A percentile compares a stretch with the other conserved stretches of the same genome.
phyloP scores from a whole-genome alignment of 2,888 invertebrate species.

The Pachydiplax longipennis region DNA sequence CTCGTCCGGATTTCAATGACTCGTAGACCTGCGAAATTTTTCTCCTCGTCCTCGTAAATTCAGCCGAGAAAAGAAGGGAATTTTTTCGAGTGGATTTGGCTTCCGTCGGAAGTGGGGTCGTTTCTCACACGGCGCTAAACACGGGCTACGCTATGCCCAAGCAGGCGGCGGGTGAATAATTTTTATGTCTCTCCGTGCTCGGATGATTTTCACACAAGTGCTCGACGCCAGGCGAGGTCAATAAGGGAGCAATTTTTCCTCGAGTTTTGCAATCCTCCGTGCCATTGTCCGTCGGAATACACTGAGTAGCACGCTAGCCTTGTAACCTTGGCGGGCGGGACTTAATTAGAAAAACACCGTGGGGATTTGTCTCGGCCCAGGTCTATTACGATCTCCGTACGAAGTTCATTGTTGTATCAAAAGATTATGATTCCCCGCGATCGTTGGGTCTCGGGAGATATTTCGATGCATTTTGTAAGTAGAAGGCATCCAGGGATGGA shows the following conservation, averaged over 20 bases:
- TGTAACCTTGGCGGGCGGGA: too few species aligned
- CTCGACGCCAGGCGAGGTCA: background rate
- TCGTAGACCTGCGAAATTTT: background rate
- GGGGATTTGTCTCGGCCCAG: too few species aligned
- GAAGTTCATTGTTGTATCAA: too few species aligned
- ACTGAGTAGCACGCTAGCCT: background rate
- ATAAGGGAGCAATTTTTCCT: background rate
- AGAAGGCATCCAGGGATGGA: too few species aligned
- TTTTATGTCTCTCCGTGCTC: background rate
- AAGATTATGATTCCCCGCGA: too few species aligned
- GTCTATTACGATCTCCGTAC: too few species aligned
- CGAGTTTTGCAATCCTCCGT: background rate
- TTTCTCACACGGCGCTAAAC: background rate
- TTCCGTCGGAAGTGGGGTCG: background rate
- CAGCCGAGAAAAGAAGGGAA: background rate
- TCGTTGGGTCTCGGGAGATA: too few species aligned
- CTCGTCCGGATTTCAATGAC: background rate
- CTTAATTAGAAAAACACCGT: too few species aligned
- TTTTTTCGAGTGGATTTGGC: background rate
- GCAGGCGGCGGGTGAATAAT: background rate
- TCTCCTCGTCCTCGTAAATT: background rate
- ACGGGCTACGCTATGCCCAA: background rate
- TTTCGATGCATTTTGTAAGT: too few species aligned
- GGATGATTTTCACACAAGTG: background rate
- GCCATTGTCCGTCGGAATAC: background rate